A percentile compares a stretch with the other conserved stretches of the same genome.
These are phyloP conservation scores for Hyposoter didymator DNA, from an alignment of 2,888 invertebrate species.

Conservation along the genomic window DNA sequence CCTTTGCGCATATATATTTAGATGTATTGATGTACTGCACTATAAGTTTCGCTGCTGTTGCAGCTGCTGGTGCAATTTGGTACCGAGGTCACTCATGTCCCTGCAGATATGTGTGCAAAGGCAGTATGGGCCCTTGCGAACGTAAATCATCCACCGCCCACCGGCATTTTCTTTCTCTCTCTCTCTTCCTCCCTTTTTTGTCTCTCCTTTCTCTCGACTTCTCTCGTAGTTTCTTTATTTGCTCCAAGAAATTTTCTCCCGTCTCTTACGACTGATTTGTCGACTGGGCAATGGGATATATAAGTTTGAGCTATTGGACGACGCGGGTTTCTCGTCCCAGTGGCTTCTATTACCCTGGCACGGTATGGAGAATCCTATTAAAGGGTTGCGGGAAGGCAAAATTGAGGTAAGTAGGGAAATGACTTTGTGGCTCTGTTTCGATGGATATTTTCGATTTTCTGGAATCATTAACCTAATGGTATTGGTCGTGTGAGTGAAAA, in stretches of 20 bases:
- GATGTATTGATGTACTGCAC: conserved; percentile 20
- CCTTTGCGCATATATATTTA: not conserved
- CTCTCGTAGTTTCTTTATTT: conserved; percentile 28
- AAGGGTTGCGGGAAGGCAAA: not conserved
- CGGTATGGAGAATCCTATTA: conserved; percentile 5
- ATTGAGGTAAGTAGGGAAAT: not conserved
- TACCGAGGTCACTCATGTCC: conserved; percentile 56
- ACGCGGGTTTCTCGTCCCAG: conserved; percentile 19
- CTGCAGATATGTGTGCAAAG: conserved; percentile 20
- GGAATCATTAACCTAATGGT: not conserved
- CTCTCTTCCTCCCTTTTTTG: not conserved
- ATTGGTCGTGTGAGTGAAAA: not conserved
- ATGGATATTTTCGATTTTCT: not conserved
- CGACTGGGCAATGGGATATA: conserved; percentile 43
- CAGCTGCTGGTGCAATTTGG: conserved; percentile 61
- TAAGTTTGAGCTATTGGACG: conserved; percentile 30
- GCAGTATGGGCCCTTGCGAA: conserved; percentile 39
- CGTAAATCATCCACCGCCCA: conserved; percentile 66
- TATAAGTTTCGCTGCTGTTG: conserved; percentile 48
- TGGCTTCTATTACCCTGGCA: not conserved
- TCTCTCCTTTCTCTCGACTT: not conserved
- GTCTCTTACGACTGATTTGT: conserved; percentile 55
- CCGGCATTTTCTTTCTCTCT: conserved; percentile 36
- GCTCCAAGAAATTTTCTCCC: conserved; percentile 8
- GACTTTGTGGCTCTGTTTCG: not conserved